Conservation (phyloP, 2,888 invertebrate genomes). For the Tricholauxania praeusta region DNA sequence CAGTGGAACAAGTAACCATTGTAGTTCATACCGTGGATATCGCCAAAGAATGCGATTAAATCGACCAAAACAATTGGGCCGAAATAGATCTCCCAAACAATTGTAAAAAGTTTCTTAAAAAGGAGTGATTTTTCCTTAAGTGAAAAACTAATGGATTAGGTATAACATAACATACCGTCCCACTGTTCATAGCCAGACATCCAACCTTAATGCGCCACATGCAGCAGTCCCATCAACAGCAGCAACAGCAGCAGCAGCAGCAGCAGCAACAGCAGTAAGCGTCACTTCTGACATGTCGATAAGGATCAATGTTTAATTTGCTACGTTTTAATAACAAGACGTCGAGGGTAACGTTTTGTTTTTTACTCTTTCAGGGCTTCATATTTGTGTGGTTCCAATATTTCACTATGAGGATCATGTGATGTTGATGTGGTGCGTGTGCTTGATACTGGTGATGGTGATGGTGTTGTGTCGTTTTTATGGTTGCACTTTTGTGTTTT, state of each 20-base stretch:
- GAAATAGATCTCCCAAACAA: too few relatives aligned
- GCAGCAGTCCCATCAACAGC: slow-evolving; percentile 18
- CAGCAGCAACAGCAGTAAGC: slow-evolving; percentile 34
- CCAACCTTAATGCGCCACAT: slow-evolving; percentile 11
- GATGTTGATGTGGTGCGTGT: slow-evolving; percentile 33
- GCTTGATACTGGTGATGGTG: slow-evolving; percentile 6
- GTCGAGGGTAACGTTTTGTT: slow-evolving; percentile 2
- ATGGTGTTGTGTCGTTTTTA: slow-evolving; percentile 58
- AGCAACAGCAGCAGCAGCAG: slow-evolving; percentile 21
- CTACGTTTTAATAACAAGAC: slow-evolving; percentile 52
- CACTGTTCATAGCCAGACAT: neutral
- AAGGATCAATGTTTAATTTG: slow-evolving; percentile 62
- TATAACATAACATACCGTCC: neutral
- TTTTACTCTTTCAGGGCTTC: too few relatives aligned
- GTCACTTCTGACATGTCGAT: slow-evolving; percentile 60
- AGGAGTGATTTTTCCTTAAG: too few relatives aligned
- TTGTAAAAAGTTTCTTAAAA: too few relatives aligned
- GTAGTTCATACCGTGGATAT: too few relatives aligned
- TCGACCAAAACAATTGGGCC: too few relatives aligned
- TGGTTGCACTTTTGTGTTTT: slow-evolving; percentile 59
- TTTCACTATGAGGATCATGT: too few relatives aligned
- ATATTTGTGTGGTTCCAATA: too few relatives aligned
- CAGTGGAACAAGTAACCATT: too few relatives aligned
- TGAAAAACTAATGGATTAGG: too few relatives aligned
- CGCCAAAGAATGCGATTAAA: too few relatives aligned